Base-by-base conservation (phyloP, 2,888 invertebrate genomes). In the Deilephila porcellus region DNA sequence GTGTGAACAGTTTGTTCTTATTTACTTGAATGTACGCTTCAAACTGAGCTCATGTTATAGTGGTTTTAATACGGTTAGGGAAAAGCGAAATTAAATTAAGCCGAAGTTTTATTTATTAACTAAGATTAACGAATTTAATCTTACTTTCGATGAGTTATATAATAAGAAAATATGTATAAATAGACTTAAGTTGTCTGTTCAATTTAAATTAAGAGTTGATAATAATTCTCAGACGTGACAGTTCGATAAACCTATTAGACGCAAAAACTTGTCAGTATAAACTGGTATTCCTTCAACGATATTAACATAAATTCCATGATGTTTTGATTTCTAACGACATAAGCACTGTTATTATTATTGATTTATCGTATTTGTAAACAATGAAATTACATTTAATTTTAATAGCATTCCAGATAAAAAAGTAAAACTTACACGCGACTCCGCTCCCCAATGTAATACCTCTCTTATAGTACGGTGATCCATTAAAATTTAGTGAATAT, bases 1-100 rank as follows among this genome's bases (percentile, higher is more conserved):
- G 70, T 62, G 34, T 19, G 52, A 74, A 71, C 29, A 56, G 60
- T 56, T 71, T 29, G 64, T 37, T 62, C 72, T 70, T 72, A 72
- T 74, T 34, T 62, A 72, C 53, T 32, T 19, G 20, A 59, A 72
- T 60, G 60, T 60, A 45, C 62, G 4, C 11, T 32, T 32, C 53
- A 53, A 71, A 71, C 53, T 70, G 29, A 71, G 45, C 0, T 17
- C 25, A 67, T 52, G 20, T 67, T 67, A 4, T 45, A 52, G 45
- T 52, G 45, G 67, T 67, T 52, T 11, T 59, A 59, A 17, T 71
- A n/a, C n/a, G n/a, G 29, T 17, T 25, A 14, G 45, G 3, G 25
- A 14, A 11, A 5, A 64, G 14, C 11, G 14, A 45, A 67, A 52
- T 67, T 8, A 60, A 29, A 60, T 29, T 32, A 60, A 5, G 29